Evolutionary conservation across 2,888 invertebrate species (phyloP).

Genomic region (Ophion ellenae): DNA sequence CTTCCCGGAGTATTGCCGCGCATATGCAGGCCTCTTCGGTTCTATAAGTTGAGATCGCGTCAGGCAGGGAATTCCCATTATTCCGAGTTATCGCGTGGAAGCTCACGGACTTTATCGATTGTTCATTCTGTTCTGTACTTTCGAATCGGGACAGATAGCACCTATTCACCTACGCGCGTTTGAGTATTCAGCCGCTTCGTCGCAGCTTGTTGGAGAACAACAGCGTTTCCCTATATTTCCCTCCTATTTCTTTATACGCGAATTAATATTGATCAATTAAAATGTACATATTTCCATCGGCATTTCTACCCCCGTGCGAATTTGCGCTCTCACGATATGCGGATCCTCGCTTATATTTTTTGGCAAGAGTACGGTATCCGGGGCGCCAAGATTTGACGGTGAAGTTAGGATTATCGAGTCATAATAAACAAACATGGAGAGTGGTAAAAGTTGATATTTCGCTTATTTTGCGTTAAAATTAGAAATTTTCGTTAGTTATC

Average conservation of each 20-base stretch:
- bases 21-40: constrained; percentile 17
- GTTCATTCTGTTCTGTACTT: constrained; percentile 47
- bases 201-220: background rate
- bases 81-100: constrained; percentile 38
- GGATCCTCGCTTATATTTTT: no score
- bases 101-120: constrained; percentile 29
- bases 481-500: no score
- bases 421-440: no score
- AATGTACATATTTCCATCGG: background rate
- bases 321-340: no score
- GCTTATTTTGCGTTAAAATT: no score
- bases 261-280: background rate
- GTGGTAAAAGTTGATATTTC: no score
- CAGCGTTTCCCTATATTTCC: background rate
- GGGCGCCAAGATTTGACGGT: no score
- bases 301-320: background rate
- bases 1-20: background rate
- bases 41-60: constrained; percentile 38
- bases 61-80: constrained; percentile 58
- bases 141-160: constrained; percentile 21
- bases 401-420: no score
- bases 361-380: no score
- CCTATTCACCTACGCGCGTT: constrained; percentile 6
- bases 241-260: background rate
- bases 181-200: background rate